Percentiles rank a stretch among this genome's conserved stretches.
Evolutionary conservation across 2,888 invertebrate genomes (phyloP).

Genomic region (Gasteruption jaculator): DNA sequence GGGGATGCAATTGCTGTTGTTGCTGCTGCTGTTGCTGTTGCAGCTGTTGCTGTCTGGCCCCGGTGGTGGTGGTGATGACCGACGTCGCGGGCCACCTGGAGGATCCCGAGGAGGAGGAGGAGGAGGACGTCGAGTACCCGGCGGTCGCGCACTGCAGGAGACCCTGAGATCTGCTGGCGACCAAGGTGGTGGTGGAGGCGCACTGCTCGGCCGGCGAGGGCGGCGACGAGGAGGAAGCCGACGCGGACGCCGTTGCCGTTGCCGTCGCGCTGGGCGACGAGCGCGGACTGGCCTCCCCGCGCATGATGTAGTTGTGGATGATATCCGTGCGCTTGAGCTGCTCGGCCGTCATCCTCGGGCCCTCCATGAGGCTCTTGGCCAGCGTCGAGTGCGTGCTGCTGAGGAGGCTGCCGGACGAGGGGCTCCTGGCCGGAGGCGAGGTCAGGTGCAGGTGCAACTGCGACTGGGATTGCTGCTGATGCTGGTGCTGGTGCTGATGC

Average conservation of each 20-base stretch:
- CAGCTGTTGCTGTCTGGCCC: constrained; percentile 49
- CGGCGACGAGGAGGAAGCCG: constrained; percentile 50
- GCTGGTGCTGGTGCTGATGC: no score
- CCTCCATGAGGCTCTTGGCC: constrained; percentile 86
- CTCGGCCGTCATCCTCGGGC: constrained; percentile 90
- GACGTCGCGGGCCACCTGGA: constrained; percentile 53
- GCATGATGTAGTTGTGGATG: constrained; percentile 88
- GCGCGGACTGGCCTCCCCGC: constrained; percentile 59
- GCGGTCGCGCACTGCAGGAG: constrained; percentile 43
- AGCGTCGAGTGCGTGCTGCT: constrained; percentile 86
- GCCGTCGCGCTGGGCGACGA: constrained; percentile 47
- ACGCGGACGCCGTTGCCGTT: constrained; percentile 55
- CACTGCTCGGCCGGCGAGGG: constrained; percentile 56
- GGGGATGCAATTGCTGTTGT: constrained; percentile 45
- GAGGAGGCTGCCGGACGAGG: constrained; percentile 63
- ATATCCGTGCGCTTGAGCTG: constrained; percentile 89
- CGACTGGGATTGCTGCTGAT: constrained; percentile 50
- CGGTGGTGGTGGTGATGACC: constrained; percentile 62
- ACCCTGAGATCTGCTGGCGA: constrained; percentile 44
- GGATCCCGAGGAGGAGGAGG: constrained; percentile 18
- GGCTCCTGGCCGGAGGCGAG: constrained; percentile 50
- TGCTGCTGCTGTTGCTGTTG: constrained; percentile 53
- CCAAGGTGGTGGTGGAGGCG: constrained; percentile 51
- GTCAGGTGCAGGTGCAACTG: constrained; percentile 54
- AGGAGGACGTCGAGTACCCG: no score